A percentile compares a stretch with the other conserved stretches of the same genome.
These are phyloP conservation scores for Dendropsophus ebraccatus DNA, from an alignment of 2,113 vertebrate genomes.

Conservation along the genomic window DNA sequence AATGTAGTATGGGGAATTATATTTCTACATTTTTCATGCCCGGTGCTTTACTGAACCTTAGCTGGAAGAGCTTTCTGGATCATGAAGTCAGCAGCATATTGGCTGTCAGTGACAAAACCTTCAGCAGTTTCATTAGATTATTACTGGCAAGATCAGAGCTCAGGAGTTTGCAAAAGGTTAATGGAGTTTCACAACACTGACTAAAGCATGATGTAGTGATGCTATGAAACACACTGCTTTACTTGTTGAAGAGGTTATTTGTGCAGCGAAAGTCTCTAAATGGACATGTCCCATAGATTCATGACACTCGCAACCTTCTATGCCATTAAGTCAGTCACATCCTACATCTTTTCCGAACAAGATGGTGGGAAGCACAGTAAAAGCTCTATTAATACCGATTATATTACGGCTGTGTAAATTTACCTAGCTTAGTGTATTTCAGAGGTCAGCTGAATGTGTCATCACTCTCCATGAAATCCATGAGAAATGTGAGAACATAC, in stretches of 20 bases:
- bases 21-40: conserved; percentile 29
- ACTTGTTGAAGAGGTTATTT: conserved; percentile 53
- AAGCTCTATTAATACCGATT: conserved; percentile 43
- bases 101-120: conserved; percentile 58
- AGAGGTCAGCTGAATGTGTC: conserved; percentile 35
- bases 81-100: conserved; percentile 53
- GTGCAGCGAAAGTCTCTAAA: conserved; percentile 56
- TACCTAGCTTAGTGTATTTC: not conserved
- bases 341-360: conserved; percentile 40
- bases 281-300: conserved; percentile 53
- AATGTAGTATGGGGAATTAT: not conserved
- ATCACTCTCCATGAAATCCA: not conserved
- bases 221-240: conserved; percentile 53
- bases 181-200: conserved; percentile 60
- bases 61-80: conserved; percentile 57
- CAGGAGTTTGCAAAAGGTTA: conserved; percentile 58
- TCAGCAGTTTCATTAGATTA: conserved; percentile 59
- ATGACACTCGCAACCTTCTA: conserved; percentile 47
- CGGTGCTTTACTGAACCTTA: conserved; percentile 44
- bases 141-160: conserved; percentile 59
- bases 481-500: not conserved
- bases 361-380: conserved; percentile 24
- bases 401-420: conserved; percentile 26
- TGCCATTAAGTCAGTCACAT: conserved; percentile 50
- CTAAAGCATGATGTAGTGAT: conserved; percentile 60